Evolutionary conservation across 2,797 vertebrate species (phyloP).

Genomic region (Lepidocolaptes lacrymiger): DNA sequence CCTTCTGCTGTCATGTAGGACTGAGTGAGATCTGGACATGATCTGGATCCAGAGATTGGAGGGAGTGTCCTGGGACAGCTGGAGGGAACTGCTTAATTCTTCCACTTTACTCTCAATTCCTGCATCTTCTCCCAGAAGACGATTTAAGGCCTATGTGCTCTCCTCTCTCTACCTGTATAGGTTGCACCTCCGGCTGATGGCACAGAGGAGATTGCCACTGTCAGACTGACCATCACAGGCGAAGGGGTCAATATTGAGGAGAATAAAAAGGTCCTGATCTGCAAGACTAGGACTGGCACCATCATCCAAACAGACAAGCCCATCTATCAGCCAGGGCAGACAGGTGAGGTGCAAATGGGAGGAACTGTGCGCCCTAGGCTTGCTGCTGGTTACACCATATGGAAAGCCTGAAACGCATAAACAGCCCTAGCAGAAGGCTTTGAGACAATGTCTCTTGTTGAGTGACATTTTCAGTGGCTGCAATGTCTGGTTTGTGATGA

Average conservation of each 20-base stretch:
- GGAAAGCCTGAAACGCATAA: not conserved
- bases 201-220: slow-evolving; percentile 68
- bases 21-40: not conserved
- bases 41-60: not conserved
- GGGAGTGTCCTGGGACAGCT: not conserved
- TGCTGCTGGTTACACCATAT: not conserved
- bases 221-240: slow-evolving; percentile 69
- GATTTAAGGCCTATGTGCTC: not conserved
- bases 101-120: not conserved
- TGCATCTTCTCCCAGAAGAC: not conserved
- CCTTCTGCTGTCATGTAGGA: not conserved
- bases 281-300: slow-evolving; percentile 52
- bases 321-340: slow-evolving; percentile 84
- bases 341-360: slow-evolving; percentile 66
- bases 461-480: not conserved
- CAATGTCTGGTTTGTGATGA: not conserved
- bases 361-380: not conserved
- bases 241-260: slow-evolving; percentile 45
- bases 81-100: not conserved
- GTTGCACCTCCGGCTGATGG: slow-evolving; percentile 70
- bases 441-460: not conserved
- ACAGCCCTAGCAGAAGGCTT: not conserved
- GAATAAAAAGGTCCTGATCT: slow-evolving; percentile 76
- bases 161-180: slow-evolving; percentile 55
- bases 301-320: slow-evolving; percentile 85